A percentile compares a stretch with the other conserved stretches of the same genome.
Conservation (phyloP, 2,797 vertebrate species). For the Prunella strophiata region DNA sequence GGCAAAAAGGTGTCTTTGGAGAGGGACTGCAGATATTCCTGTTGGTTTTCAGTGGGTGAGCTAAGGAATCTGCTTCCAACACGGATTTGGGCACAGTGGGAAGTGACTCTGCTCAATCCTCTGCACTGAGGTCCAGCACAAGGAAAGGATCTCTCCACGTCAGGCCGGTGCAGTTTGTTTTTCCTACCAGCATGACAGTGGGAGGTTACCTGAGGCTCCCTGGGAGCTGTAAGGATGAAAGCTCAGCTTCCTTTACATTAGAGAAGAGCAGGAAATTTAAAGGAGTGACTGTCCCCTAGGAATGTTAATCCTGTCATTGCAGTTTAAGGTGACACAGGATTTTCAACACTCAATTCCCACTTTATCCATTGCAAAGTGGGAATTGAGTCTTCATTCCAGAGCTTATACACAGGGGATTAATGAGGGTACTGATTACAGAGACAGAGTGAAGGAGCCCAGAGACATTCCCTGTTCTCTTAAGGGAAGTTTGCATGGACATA, state of each 20-base stretch:
- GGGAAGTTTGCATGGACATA: not conserved
- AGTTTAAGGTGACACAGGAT: not conserved
- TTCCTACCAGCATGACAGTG: not conserved
- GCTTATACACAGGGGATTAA: not conserved
- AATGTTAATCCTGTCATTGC: not conserved
- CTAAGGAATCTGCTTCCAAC: not conserved
- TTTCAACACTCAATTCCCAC: not conserved
- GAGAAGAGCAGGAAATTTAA: not conserved
- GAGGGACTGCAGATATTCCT: not conserved
- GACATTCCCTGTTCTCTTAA: not conserved
- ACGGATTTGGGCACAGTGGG: fast-evolving
- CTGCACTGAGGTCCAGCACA: not conserved
- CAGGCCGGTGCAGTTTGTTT: not conserved
- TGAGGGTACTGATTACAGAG: not conserved
- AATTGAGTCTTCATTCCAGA: not conserved
- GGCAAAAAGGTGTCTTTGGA: not conserved
- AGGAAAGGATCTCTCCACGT: not conserved
- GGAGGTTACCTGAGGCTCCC: slow-evolving; percentile 37
- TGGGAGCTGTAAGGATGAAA: not conserved
- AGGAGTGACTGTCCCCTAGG: not conserved
- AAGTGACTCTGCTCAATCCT: not conserved
- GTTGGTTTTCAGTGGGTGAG: not conserved
- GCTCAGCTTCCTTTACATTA: slow-evolving; percentile 14
- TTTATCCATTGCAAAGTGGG: not conserved
- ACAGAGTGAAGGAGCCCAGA: not conserved